A percentile compares a stretch with the other conserved stretches of the same genome.
These are phyloP conservation scores for Protosalanx chinensis DNA, from an alignment of 2,797 vertebrate genomes.

Conservation along the genomic window DNA sequence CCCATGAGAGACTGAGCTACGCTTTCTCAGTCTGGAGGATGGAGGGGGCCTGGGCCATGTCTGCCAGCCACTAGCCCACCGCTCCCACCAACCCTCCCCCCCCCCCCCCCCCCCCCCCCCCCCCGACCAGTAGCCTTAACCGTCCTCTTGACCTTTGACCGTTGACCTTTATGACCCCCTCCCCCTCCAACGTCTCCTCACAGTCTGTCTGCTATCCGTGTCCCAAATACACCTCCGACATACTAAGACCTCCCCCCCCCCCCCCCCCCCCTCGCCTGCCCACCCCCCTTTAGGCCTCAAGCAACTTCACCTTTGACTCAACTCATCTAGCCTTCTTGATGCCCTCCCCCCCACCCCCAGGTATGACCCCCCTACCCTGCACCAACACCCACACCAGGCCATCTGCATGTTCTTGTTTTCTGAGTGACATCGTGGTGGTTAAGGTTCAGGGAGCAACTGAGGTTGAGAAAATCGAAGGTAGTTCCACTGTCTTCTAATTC, in stretches of 20 bases:
- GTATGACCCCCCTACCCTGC: constrained; percentile 42
- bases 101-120: constrained; percentile 26
- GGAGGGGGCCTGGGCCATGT: constrained; percentile 89
- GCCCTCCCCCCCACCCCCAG: constrained; percentile 45
- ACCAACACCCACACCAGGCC: not conserved
- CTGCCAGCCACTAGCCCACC: constrained; percentile 77
- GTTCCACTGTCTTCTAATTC: no score
- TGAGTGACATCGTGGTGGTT: no score
- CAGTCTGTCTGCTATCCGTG: constrained; percentile 35
- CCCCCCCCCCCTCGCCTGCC: not conserved
- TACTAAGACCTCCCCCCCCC: not conserved
- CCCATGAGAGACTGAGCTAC: constrained; percentile 85
- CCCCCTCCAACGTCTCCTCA: constrained; percentile 6
- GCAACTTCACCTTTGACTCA: constrained; percentile 49
- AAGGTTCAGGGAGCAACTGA: no score
- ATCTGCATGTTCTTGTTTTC: not conserved
- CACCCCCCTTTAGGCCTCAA: constrained; percentile 32
- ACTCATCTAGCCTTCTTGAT: constrained; percentile 48
- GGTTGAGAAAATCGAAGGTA: no score
- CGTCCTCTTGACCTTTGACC: constrained; percentile 22
- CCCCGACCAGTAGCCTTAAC: constrained; percentile 50
- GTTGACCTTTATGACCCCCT: not conserved
- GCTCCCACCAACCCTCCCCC: constrained; percentile 25
- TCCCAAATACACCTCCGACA: not conserved
- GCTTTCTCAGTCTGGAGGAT: constrained; percentile 90